These are phyloP conservation scores for Hylaea fasciaria DNA, from an alignment of 2,888 invertebrate genomes.

Conservation along the genomic window DNA sequence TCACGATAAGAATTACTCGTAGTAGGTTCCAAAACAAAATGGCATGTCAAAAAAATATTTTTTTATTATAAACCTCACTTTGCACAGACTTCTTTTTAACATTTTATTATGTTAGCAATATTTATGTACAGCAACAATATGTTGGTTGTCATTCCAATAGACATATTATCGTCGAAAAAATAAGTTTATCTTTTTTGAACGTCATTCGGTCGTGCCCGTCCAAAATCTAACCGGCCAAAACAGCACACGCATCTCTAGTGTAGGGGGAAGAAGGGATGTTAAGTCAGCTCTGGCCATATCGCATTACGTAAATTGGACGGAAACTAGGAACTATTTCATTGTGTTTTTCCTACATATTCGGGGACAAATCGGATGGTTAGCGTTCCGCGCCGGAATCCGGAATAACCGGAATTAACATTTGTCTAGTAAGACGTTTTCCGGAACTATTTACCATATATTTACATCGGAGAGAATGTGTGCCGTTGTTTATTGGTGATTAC, in stretches of 20 bases:
- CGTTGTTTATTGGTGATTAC: slow-evolving; percentile 16
- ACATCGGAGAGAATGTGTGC: slow-evolving; percentile 18
- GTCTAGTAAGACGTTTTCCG: slow-evolving; percentile 35
- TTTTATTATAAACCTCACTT: too few species aligned
- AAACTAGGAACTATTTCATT: slow-evolving; percentile 67
- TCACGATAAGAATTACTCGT: too few species aligned
- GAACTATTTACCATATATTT: slow-evolving; percentile 39
- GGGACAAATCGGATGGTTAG: slow-evolving; percentile 50
- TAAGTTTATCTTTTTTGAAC: too few species aligned
- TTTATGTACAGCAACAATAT: too few species aligned
- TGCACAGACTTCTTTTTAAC: too few species aligned
- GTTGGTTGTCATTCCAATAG: too few species aligned
- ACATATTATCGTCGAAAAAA: too few species aligned
- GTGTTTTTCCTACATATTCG: slow-evolving; percentile 57
- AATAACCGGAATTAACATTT: slow-evolving; percentile 33
- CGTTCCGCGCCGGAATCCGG: slow-evolving; percentile 39
- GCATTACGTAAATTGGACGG: slow-evolving; percentile 76
- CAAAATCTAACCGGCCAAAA: slow-evolving; percentile 9
- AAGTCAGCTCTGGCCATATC: slow-evolving; percentile 61
- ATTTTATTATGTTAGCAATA: too few species aligned
- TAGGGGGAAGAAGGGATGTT: slow-evolving; percentile 34
- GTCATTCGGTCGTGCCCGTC: background rate
- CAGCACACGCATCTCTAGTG: background rate
- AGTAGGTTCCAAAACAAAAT: too few species aligned
- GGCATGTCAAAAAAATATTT: too few species aligned